These are phyloP conservation scores for Habrosyne pyritoides DNA, from an alignment of 2,888 invertebrate genomes.

Conservation along the genomic window DNA sequence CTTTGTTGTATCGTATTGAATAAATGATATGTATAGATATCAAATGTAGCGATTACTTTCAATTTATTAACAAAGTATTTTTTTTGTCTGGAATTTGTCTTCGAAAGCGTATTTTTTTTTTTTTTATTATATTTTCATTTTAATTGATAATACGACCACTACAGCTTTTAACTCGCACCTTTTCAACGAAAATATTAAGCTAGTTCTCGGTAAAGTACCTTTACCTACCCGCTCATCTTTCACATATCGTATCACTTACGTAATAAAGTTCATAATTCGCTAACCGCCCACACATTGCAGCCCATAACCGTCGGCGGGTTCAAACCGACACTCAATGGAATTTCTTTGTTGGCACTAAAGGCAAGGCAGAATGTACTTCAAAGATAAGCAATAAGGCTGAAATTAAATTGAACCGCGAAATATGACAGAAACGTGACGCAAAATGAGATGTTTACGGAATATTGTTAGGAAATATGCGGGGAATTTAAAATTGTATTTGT, in stretches of 20 bases:
- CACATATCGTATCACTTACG: neutral
- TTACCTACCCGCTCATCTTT: neutral
- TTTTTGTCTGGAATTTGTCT: no score
- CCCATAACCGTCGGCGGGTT: conserved; percentile 22
- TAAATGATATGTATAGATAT: no score
- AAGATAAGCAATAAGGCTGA: conserved; percentile 19
- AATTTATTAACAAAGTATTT: no score
- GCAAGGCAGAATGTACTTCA: conserved; percentile 18
- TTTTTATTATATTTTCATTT: no score
- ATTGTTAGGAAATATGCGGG: conserved; percentile 27
- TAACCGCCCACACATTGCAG: conserved; percentile 7
- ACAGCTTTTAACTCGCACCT: no score
- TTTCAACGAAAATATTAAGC: no score
- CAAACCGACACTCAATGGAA: conserved; percentile 39
- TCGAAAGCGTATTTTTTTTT: no score
- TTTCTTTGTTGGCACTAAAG: conserved; percentile 42
- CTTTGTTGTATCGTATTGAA: no score
- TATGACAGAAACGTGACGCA: conserved; percentile 24
- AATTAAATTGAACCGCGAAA: conserved; percentile 12
- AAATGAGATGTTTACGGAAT: conserved; percentile 45
- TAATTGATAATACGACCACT: no score
- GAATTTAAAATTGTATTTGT: conserved; percentile 26
- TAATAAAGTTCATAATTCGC: neutral
- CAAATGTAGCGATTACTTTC: no score
- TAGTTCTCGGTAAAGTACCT: neutral